These are phyloP conservation scores for Pterostichus niger DNA, from an alignment of 2,888 invertebrate genomes.

Conservation along the genomic window DNA sequence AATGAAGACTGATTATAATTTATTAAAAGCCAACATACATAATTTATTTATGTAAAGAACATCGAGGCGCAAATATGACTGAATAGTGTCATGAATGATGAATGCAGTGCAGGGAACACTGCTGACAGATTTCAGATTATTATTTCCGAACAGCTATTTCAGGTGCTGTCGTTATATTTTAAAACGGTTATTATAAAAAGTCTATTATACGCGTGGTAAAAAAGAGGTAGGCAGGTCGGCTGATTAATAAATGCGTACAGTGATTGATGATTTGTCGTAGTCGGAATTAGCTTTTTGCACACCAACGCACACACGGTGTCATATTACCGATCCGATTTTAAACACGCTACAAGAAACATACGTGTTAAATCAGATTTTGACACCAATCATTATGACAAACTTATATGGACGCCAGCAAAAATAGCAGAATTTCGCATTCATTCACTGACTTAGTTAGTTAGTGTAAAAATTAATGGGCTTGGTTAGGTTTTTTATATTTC, in stretches of 20 bases:
- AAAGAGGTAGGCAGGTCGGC: conserved; percentile 59
- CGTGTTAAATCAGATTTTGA: conserved; percentile 46
- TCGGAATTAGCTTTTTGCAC: conserved; percentile 63
- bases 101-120: conserved; percentile 3
- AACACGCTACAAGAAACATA: conserved; percentile 37
- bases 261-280: conserved; percentile 63
- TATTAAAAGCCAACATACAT: too few relatives aligned
- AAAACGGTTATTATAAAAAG: conserved; percentile 61
- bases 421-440: conserved; percentile 15
- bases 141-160: conserved; percentile 44
- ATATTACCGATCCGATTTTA: conserved; percentile 50
- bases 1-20: too few relatives aligned
- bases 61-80: neutral
- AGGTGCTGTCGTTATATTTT: conserved; percentile 63
- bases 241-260: conserved; percentile 65
- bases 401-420: neutral
- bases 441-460: neutral
- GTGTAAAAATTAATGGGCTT: neutral
- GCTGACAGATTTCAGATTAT: conserved; percentile 58
- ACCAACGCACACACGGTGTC: conserved; percentile 60
- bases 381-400: conserved; percentile 36
- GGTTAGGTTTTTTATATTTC: neutral
- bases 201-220: conserved; percentile 59
- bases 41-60: too few relatives aligned
- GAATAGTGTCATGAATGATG: conserved; percentile 12